phyloP scores from a whole-genome alignment of 2,888 invertebrate species.

The Phyto melanocephala region DNA sequence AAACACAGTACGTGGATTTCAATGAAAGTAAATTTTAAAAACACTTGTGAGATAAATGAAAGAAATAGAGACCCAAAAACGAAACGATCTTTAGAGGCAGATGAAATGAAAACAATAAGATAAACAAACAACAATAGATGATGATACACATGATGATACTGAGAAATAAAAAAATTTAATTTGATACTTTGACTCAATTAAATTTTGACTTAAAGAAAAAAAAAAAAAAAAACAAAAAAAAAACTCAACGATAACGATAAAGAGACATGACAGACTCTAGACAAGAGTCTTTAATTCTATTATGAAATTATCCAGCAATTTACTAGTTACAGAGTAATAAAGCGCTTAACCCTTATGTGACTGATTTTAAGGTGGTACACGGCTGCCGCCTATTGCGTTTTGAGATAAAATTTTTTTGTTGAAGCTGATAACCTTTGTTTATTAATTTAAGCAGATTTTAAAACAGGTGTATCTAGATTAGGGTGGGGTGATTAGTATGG shows the following conservation, averaged over 20 bases:
- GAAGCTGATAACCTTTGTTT: too few relatives aligned
- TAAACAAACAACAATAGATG: background rate
- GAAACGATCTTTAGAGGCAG: background rate
- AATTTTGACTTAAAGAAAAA: constrained; percentile 48
- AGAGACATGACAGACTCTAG: background rate
- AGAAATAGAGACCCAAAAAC: background rate
- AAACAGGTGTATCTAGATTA: too few relatives aligned
- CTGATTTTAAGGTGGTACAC: too few relatives aligned
- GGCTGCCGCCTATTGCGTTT: too few relatives aligned
- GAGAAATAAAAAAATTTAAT: background rate
- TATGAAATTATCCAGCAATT: constrained; percentile 36
- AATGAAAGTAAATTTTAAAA: constrained; percentile 13
- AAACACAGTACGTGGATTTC: background rate
- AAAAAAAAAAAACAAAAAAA: too few relatives aligned
- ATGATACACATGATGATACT: constrained; percentile 9
- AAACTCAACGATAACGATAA: background rate
- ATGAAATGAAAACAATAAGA: background rate
- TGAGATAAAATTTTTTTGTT: too few relatives aligned
- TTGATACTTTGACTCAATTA: constrained; percentile 52
- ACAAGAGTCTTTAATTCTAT: background rate
- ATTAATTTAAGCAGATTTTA: too few relatives aligned
- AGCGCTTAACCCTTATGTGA: too few relatives aligned
- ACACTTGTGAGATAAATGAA: constrained; percentile 8
- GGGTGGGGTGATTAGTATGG: too few relatives aligned
- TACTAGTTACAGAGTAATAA: background rate